A percentile compares a stretch with the other conserved stretches of the same genome.
phyloP scores from a whole-genome alignment of 2,797 vertebrate species.

The Clarias pachynema region DNA sequence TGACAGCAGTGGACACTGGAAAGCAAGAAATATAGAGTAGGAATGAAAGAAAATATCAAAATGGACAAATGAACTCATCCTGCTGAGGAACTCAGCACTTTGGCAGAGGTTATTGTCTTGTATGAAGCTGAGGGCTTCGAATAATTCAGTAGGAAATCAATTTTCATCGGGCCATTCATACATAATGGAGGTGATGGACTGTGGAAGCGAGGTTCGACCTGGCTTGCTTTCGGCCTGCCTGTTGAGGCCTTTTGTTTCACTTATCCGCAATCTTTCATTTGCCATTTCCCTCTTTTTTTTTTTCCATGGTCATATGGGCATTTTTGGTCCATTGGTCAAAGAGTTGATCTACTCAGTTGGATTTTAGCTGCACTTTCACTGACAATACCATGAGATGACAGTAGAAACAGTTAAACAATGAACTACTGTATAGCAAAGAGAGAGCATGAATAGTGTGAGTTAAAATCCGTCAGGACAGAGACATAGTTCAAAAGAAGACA shows the following conservation, averaged over 20 bases:
- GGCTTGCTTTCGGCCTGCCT: conserved; percentile 60
- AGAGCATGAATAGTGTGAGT: neutral
- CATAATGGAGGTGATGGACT: conserved; percentile 67
- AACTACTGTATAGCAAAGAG: conserved; percentile 1
- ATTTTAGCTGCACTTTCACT: conserved; percentile 28
- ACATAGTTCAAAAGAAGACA: conserved; percentile 25
- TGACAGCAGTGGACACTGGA: conserved; percentile 49
- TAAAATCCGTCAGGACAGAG: neutral
- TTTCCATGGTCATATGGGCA: conserved; percentile 26
- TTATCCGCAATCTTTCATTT: conserved; percentile 57
- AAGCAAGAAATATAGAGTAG: conserved; percentile 51
- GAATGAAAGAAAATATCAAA: conserved; percentile 65
- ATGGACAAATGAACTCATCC: conserved; percentile 68
- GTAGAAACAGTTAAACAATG: conserved; percentile 29
- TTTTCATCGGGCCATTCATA: conserved; percentile 70
- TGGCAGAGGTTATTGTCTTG: conserved; percentile 63
- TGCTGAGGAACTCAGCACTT: conserved; percentile 49
- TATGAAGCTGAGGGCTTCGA: conserved; percentile 58
- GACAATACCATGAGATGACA: conserved; percentile 31
- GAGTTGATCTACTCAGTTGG: conserved; percentile 25
- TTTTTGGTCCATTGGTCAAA: conserved; percentile 25
- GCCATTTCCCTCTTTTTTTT: conserved; percentile 57
- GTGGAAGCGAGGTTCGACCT: conserved; percentile 42
- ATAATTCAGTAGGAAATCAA: conserved; percentile 79
- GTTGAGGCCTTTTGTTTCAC: conserved; percentile 62